Evolutionary conservation across 2,888 invertebrate species (phyloP), one percentile per base, ranked within the genome.

Genomic region (Nomada lathburiana): DNA sequence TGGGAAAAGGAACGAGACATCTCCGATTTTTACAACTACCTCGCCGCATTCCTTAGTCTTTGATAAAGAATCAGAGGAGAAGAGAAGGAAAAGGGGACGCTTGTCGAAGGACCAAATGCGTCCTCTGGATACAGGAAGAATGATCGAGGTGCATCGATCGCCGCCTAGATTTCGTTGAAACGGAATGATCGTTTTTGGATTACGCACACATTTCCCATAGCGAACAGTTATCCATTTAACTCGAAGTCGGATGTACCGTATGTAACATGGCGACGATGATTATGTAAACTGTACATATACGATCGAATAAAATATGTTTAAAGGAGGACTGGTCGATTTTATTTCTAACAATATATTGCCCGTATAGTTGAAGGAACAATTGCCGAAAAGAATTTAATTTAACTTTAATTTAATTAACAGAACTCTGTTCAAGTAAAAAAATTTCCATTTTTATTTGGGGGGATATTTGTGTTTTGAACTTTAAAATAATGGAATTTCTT

Each of bases 241-340:
- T 67, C 68, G 65, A 73, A 75, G 63, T 76, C 82, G 57, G 69
- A 76, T 87, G 87, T 88, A 82, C 67, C 62, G 85, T 84, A 75
- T 86, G 78, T 85, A 88, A 85, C 77, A 67, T 62, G 80, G 59
- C 78, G 82, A 85, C 80, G 86, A 83, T 83, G 79, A 76, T 71
- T 47, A 82, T 79, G 80, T 86, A 86, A 86, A 89, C 81, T 90
- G 89, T 88, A 90, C 79, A 86, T 88, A 90, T 80, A 81, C 74
- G 71, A 71, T 55, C 60, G 80, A 89, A 86, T 85, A 87, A 85
- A 87, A 83, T 88, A 83, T 84, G 86, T 88, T 85, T 85, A 86
- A 89, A 86, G 75, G 26, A 50, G n/a, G 55, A 20, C 18, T 11
- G n/a, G 5, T 42, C 36, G 10, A 44, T 44, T 29, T 23, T 52